phyloP scores from a whole-genome alignment of 2,113 vertebrate species.

The Poeciliopsis occidentalis region DNA sequence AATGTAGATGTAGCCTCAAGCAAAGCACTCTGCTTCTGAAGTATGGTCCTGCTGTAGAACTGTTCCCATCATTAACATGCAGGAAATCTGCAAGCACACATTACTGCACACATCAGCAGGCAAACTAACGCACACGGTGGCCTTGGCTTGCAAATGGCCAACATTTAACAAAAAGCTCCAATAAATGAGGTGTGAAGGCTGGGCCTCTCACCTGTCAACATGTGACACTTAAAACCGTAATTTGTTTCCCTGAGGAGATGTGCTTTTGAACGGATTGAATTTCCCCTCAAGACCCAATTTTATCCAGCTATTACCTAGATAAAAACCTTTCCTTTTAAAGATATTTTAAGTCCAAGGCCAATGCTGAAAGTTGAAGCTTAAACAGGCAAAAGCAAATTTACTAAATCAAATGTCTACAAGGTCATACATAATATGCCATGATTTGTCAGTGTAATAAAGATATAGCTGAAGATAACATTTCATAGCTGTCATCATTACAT shows the following conservation, averaged over 20 bases:
- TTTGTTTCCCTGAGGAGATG: constrained; percentile 43
- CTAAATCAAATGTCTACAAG: background rate
- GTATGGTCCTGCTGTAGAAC: constrained; percentile 1
- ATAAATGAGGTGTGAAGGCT: constrained; percentile 74
- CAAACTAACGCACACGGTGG: background rate
- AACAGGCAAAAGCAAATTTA: constrained; percentile 3
- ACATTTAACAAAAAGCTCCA: constrained; percentile 58
- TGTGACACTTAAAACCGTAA: constrained; percentile 71
- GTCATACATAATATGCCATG: constrained; percentile 16
- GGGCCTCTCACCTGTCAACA: constrained; percentile 71
- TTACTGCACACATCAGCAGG: constrained; percentile 6
- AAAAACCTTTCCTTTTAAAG: constrained; percentile 38
- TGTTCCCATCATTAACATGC: constrained; percentile 20
- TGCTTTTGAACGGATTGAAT: constrained; percentile 57
- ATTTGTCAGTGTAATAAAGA: constrained; percentile 56
- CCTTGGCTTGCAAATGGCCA: constrained; percentile 39
- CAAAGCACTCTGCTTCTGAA: constrained; percentile 27
- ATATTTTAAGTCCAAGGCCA: background rate
- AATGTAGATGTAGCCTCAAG: constrained; percentile 36
- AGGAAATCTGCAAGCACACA: constrained; percentile 27
- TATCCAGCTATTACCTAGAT: constrained; percentile 37
- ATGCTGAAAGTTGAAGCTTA: background rate
- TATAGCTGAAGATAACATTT: constrained; percentile 51
- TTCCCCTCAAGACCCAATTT: constrained; percentile 52
- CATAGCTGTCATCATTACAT: constrained; percentile 60